These are phyloP conservation scores for Drosophila diplacantha DNA, from an alignment of 2,888 invertebrate species.

Conservation along the genomic window DNA sequence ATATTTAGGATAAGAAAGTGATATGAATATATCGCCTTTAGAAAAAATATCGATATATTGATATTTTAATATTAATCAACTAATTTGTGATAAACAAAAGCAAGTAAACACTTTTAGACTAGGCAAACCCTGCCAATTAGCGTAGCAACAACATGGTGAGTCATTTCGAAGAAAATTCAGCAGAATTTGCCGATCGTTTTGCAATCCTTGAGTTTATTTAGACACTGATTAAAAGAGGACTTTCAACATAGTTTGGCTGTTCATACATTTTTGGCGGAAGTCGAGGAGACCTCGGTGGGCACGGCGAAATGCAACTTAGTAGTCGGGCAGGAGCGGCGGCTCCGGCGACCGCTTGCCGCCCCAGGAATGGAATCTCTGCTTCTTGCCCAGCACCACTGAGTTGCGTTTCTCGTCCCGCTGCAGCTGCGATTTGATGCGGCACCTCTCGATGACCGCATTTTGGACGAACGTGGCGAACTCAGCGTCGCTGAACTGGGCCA, in stretches of 20 bases:
- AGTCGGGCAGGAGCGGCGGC: slow-evolving; percentile 35
- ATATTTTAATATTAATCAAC: too few relatives aligned
- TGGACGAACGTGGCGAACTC: slow-evolving; percentile 73
- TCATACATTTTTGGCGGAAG: slow-evolving; percentile 59
- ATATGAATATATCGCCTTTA: too few relatives aligned
- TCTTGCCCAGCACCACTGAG: slow-evolving; percentile 75
- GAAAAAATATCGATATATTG: too few relatives aligned
- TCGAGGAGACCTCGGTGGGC: neutral
- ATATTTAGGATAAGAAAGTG: too few relatives aligned
- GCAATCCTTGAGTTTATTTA: slow-evolving; percentile 47
- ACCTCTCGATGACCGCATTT: slow-evolving; percentile 74
- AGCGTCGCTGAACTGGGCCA: slow-evolving; percentile 75
- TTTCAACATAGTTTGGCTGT: slow-evolving; percentile 41
- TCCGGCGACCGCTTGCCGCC: slow-evolving; percentile 75
- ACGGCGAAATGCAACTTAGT: slow-evolving; percentile 9
- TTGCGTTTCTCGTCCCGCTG: slow-evolving; percentile 75
- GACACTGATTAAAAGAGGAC: slow-evolving; percentile 51
- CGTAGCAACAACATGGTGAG: slow-evolving; percentile 17
- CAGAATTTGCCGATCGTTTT: slow-evolving; percentile 12
- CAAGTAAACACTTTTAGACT: slow-evolving; percentile 3
- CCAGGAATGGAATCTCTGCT: slow-evolving; percentile 78
- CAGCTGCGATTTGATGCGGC: slow-evolving; percentile 66
- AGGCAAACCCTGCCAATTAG: slow-evolving; percentile 1
- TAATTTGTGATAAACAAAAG: slow-evolving; percentile 4
- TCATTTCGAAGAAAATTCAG: neutral